These are phyloP conservation scores for Molanna angustata DNA, from an alignment of 2,888 invertebrate genomes.

Conservation along the genomic window DNA sequence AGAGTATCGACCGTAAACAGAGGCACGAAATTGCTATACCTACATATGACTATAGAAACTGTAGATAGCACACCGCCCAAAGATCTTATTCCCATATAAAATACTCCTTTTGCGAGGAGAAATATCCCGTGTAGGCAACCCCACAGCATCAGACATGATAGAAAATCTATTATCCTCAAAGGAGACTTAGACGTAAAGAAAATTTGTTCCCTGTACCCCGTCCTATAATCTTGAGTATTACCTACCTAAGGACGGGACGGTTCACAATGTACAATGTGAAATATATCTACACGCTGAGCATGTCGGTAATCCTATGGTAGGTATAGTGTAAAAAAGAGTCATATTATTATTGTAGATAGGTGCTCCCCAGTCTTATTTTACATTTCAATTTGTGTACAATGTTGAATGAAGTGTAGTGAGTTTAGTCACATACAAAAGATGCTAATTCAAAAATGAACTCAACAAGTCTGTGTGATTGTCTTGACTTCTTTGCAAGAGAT, in stretches of 20 bases:
- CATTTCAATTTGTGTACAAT: too few relatives aligned
- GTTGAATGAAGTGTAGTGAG: too few relatives aligned
- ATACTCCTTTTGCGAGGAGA: constrained; percentile 3
- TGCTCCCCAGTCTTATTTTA: too few relatives aligned
- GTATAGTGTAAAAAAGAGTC: too few relatives aligned
- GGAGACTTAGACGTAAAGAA: constrained; percentile 34
- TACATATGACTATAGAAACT: too few relatives aligned
- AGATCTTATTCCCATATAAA: constrained; percentile 20
- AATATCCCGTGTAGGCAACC: constrained; percentile 12
- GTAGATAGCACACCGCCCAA: constrained; percentile 17
- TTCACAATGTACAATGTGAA: background rate
- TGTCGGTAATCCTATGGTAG: too few relatives aligned
- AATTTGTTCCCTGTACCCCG: constrained; percentile 33
- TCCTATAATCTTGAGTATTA: constrained; percentile 31
- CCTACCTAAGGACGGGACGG: constrained; percentile 11
- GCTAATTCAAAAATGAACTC: too few relatives aligned
- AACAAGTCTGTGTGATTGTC: too few relatives aligned
- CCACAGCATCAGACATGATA: constrained; percentile 32
- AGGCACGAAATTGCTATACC: constrained; percentile 7
- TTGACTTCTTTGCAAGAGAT: too few relatives aligned
- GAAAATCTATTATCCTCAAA: constrained; percentile 35
- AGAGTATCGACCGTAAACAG: background rate
- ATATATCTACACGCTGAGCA: too few relatives aligned
- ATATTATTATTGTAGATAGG: too few relatives aligned
- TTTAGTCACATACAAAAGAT: too few relatives aligned